phyloP scores from a whole-genome alignment of 2,113 vertebrate species.

The Malaclemys terrapin region DNA sequence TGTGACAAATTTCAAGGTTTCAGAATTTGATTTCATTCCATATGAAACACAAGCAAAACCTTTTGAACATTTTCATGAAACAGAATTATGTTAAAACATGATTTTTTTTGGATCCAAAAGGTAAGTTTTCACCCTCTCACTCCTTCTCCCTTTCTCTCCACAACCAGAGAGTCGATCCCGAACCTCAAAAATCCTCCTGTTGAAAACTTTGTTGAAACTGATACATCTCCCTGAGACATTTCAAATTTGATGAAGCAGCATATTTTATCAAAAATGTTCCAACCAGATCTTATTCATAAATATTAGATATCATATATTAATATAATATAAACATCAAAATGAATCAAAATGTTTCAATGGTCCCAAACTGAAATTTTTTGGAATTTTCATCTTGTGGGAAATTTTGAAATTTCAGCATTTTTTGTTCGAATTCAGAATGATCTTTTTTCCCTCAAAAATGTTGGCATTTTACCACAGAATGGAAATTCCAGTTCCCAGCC shows the following conservation, averaged over 20 bases:
- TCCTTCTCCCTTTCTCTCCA: neutral
- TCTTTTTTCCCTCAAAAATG: too few relatives aligned
- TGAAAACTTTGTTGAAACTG: neutral
- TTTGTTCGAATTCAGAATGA: too few relatives aligned
- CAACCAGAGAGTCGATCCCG: neutral
- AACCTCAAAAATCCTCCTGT: neutral
- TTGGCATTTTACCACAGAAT: too few relatives aligned
- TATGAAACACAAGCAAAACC: neutral
- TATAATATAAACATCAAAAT: too few relatives aligned
- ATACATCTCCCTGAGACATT: neutral
- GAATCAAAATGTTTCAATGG: too few relatives aligned
- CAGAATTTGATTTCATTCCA: neutral
- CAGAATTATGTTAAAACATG: neutral
- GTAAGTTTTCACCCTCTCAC: too few relatives aligned
- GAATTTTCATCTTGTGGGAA: too few relatives aligned
- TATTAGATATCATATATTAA: too few relatives aligned
- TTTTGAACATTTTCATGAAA: constrained; percentile 45
- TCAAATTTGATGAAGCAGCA: neutral
- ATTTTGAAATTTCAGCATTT: too few relatives aligned
- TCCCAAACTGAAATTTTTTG: too few relatives aligned
- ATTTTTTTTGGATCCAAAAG: too few relatives aligned
- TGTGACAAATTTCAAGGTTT: constrained; percentile 22
- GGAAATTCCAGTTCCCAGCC: too few relatives aligned
- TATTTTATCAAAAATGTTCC: neutral
- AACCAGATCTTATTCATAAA: neutral